Evolutionary conservation across 2,888 invertebrate species (phyloP), one percentile per base, ranked within the genome.

Genomic region (Tanytarsus gracilentus): DNA sequence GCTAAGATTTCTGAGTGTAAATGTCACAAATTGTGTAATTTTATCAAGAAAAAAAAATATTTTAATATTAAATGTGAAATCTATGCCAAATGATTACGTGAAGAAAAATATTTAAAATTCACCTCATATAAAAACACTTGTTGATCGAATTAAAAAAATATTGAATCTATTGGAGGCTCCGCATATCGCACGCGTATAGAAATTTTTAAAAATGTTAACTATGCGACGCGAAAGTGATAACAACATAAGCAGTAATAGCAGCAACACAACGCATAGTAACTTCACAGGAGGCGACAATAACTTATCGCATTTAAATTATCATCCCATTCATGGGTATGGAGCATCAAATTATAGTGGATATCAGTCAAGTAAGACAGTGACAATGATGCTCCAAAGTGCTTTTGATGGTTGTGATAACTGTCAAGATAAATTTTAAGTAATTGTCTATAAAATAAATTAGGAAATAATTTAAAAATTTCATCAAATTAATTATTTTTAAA

Each of bases 181-280:
- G n/a, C n/a, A n/a, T n/a, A n/a, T 36, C 33, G 30, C 27, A 27
- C 18, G 27, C 44, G 40, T 40, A 29, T 16, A 27, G 48, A 44
- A 58, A 48, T 25, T 58, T 16, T 44, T 50, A 61, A 64, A 61
- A 63, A 64, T 81, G 81, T 78, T 85, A 78, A 81, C 84, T 77
- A 85, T 85, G 85, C 82, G 85, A 76, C 83, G 83, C 75, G 82
- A 83, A 80, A 33, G 11, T 11, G 82, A 80, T 79, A 83, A 81
- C 76, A 78, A 79, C 76, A 76, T 76, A 72, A 60, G 49, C 30
- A 63, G 36, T 60, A 61, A 44, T 49, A 61, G 18, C 48, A 62
- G 40, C 44, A 58, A 55, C 50, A 53, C 61, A 51, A 25, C 52
- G 9, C 60, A 60, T 25, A 40, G 29, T 14, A 50, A 26, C 36